Evolutionary conservation across 1,140 invertebrate species (phyloP).

Genomic region (Colletes latitarsis): DNA sequence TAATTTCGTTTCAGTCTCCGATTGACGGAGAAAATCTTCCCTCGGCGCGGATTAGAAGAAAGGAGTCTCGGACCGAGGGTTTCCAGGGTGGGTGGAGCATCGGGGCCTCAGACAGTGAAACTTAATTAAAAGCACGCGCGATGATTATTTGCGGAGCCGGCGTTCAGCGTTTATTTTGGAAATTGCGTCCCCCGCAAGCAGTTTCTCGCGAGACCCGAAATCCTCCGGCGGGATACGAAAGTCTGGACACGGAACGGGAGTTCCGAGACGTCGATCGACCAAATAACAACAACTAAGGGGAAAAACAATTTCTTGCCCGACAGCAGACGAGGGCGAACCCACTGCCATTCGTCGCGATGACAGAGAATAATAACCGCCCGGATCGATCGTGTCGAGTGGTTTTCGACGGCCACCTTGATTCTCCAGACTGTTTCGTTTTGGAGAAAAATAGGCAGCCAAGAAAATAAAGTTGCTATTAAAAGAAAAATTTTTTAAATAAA

Average conservation of each 20-base stretch:
- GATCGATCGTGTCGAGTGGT: background rate
- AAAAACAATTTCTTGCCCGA: conserved; percentile 4
- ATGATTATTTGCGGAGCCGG: conserved; percentile 80
- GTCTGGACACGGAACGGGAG: conserved; percentile 1
- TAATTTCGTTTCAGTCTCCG: background rate
- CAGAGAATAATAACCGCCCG: conserved; percentile 12
- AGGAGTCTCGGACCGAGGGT: conserved; percentile 65
- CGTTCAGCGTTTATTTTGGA: conserved; percentile 81
- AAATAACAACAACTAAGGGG: conserved; percentile 32
- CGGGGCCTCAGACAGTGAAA: conserved; percentile 73
- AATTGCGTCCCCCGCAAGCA: conserved; percentile 76
- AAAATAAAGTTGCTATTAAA: no score
- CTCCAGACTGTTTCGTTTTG: no score
- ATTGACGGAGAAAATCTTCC: background rate
- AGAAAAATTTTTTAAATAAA: no score
- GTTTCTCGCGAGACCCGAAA: conserved; percentile 58
- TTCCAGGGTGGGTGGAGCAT: conserved; percentile 34
- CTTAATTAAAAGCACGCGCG: conserved; percentile 82
- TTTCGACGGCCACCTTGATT: no score
- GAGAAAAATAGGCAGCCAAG: no score
- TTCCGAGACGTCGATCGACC: background rate
- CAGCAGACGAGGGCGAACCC: background rate
- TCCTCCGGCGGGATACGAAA: conserved; percentile 5
- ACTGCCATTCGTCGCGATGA: background rate
- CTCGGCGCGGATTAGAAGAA: conserved; percentile 70